phyloP scores from a whole-genome alignment of 92 coral and sea anemone species.

The Desmophyllum pertusum region DNA sequence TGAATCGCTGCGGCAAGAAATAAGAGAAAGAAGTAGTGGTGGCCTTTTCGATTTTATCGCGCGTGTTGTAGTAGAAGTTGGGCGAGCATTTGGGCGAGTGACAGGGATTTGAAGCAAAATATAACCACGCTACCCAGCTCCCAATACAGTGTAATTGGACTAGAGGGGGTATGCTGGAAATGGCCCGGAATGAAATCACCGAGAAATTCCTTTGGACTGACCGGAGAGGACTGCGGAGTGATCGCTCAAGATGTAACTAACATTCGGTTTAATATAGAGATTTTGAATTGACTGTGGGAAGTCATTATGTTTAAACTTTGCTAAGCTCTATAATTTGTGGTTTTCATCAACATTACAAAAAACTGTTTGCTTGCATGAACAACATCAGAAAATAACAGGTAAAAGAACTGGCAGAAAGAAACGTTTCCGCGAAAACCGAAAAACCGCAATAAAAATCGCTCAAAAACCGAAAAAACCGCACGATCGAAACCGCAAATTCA shows the following conservation, averaged over 20 bases:
- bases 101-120: slow-evolving; percentile 19
- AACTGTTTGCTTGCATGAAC: no score
- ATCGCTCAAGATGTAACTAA: slow-evolving; percentile 75
- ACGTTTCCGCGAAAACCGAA: no score
- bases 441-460: no score
- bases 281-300: no score
- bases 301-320: no score
- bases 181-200: slow-evolving; percentile 68
- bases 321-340: no score
- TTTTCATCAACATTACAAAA: no score
- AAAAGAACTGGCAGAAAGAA: no score
- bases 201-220: slow-evolving; percentile 30
- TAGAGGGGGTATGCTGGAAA: slow-evolving; percentile 64
- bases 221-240: slow-evolving; percentile 40
- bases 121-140: background rate
- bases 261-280: no score
- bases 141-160: slow-evolving; percentile 12
- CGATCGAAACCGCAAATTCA: no score
- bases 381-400: no score
- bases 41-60: background rate
- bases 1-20: background rate
- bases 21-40: background rate
- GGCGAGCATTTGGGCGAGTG: background rate
- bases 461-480: no score
- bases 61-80: background rate